Conservation (phyloP, 1,140 invertebrate species). For the Aphaenogaster ashmeadi region DNA sequence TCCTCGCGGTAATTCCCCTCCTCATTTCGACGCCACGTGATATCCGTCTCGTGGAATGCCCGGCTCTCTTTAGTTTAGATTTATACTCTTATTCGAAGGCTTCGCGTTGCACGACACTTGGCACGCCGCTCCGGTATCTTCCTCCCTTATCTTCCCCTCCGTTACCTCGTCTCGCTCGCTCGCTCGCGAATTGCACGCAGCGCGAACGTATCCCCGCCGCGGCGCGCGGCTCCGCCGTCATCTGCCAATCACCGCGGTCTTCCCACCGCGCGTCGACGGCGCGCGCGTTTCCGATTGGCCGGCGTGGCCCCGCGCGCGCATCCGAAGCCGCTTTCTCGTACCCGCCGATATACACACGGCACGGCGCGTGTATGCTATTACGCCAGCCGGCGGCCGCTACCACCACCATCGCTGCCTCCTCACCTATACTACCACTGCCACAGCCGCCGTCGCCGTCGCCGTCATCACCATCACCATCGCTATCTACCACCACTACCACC, state of each 20-base stretch:
- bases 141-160: slow-evolving; percentile 59
- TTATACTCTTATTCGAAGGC: slow-evolving; percentile 54
- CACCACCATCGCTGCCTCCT: slow-evolving; percentile 9
- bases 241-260: slow-evolving; percentile 69
- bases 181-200: slow-evolving; percentile 61
- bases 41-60: slow-evolving; percentile 2
- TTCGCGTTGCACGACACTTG: slow-evolving; percentile 63
- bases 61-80: slow-evolving; percentile 46
- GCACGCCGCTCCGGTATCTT: slow-evolving; percentile 67
- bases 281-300: slow-evolving; percentile 67
- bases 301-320: slow-evolving; percentile 62
- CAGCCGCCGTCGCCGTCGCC: neutral
- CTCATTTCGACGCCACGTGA: slow-evolving; percentile 17
- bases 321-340: slow-evolving; percentile 71
- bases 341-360: slow-evolving; percentile 61
- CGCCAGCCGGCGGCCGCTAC: slow-evolving; percentile 24
- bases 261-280: slow-evolving; percentile 64
- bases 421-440: slow-evolving; percentile 14
- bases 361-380: slow-evolving; percentile 69
- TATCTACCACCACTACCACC: slow-evolving; percentile 19
- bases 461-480: slow-evolving; percentile 18
- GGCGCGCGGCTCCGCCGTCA: slow-evolving; percentile 60
- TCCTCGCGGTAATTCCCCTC: neutral
- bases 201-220: slow-evolving; percentile 68
- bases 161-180: neutral